A percentile compares a stretch with the other conserved stretches of the same genome.
Conservation (phyloP, 2,113 vertebrate genomes). For the Etheostoma spectabile region DNA sequence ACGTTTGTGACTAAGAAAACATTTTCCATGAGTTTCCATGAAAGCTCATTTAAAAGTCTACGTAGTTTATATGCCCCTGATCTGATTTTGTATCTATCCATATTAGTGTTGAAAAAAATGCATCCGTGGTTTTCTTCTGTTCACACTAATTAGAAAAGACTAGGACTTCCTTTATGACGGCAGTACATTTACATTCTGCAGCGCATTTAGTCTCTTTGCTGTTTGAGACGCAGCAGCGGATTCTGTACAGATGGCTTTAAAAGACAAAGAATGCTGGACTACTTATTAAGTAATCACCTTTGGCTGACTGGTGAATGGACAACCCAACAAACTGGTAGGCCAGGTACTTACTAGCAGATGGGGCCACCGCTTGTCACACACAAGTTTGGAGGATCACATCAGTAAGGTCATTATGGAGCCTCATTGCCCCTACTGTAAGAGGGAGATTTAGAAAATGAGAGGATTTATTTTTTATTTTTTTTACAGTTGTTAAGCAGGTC, state of each 20-base stretch:
- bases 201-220: conserved; percentile 9
- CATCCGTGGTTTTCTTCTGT: neutral
- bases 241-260: neutral
- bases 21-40: conserved; percentile 1
- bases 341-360: conserved; percentile 8
- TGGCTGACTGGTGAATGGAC: conserved; percentile 33
- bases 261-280: neutral
- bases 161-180: neutral
- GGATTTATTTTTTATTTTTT: too few relatives aligned
- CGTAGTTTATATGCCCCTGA: neutral
- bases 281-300: conserved; percentile 48
- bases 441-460: neutral
- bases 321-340: conserved; percentile 6
- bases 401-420: conserved; percentile 7
- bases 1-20: neutral
- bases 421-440: neutral
- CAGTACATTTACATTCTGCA: neutral
- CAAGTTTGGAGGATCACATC: neutral
- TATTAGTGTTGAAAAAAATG: neutral
- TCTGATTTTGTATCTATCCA: neutral
- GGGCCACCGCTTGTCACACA: neutral
- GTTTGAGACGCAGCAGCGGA: neutral
- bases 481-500: neutral
- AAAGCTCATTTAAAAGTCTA: neutral
- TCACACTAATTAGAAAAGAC: neutral